phyloP scores from a whole-genome alignment of 2,113 vertebrate genomes.

The Laticauda colubrina region DNA sequence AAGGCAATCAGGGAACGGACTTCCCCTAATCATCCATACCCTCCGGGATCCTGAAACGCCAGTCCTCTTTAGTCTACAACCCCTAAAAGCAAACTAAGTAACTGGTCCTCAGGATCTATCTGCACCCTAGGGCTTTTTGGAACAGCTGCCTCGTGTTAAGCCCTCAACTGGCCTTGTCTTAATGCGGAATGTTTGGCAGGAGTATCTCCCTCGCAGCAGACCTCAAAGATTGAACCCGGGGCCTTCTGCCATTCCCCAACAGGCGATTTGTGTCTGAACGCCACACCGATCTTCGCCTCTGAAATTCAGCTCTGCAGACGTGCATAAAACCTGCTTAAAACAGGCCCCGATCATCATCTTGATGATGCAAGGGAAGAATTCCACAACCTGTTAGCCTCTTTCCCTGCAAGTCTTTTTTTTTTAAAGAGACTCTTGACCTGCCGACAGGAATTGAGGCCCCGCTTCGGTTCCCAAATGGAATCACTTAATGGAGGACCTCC shows the following conservation, averaged over 20 bases:
- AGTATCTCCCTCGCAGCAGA: background rate
- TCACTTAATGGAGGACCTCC: background rate
- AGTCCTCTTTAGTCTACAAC: background rate
- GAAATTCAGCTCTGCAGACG: background rate
- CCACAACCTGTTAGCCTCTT: background rate
- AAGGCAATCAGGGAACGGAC: background rate
- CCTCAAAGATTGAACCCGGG: background rate
- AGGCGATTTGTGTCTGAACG: background rate
- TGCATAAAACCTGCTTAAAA: too few relatives aligned
- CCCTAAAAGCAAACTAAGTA: background rate
- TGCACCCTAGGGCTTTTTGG: background rate
- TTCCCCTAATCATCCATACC: background rate
- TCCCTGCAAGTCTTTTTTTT: too few relatives aligned
- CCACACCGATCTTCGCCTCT: background rate
- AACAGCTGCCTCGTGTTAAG: background rate
- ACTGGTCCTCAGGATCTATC: background rate
- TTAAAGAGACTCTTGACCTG: background rate
- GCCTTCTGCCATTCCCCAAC: background rate
- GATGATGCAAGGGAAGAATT: background rate
- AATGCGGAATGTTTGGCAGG: background rate
- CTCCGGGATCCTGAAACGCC: background rate
- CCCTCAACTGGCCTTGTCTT: background rate
- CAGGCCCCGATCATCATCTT: background rate
- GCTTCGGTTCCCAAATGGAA: background rate
- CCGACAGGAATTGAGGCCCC: background rate